These are phyloP conservation scores for Drosophila mettleri DNA, from an alignment of 2,888 invertebrate genomes.

Conservation along the genomic window DNA sequence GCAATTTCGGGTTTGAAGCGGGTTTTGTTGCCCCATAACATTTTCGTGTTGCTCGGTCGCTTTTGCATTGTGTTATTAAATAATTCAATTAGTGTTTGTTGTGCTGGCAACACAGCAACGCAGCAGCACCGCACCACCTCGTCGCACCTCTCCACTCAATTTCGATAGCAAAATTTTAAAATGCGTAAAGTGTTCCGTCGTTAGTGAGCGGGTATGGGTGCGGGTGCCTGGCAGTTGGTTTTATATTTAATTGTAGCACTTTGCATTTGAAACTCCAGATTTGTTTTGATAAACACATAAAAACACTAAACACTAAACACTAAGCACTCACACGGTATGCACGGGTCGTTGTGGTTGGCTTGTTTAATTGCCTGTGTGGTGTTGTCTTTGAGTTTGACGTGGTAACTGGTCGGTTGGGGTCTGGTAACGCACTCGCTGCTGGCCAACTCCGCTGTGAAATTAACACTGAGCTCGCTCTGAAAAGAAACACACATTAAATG, in stretches of 20 bases:
- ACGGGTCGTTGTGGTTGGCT: constrained; percentile 23
- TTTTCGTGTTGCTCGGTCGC: constrained; percentile 32
- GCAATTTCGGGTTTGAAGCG: constrained; percentile 63
- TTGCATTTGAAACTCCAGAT: constrained; percentile 23
- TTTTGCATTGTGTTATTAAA: constrained; percentile 62
- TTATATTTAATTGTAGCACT: background rate
- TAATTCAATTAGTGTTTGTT: constrained; percentile 67
- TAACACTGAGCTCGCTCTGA: constrained; percentile 83
- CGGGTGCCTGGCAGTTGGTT: background rate
- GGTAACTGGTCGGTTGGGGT: constrained; percentile 45
- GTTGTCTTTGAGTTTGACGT: constrained; percentile 50
- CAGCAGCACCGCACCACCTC: constrained; percentile 3
- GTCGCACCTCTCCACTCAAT: constrained; percentile 12
- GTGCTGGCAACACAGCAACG: constrained; percentile 54
- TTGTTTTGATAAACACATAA: constrained; percentile 11
- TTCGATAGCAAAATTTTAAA: constrained; percentile 19
- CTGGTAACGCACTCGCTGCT: constrained; percentile 52
- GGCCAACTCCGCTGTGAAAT: constrained; percentile 79
- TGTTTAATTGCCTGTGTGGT: constrained; percentile 37
- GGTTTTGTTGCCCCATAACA: constrained; percentile 59
- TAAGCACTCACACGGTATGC: constrained; percentile 38
- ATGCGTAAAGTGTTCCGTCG: constrained; percentile 24
- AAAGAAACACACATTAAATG: constrained; percentile 82
- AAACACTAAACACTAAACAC: constrained; percentile 11
- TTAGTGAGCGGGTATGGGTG: constrained; percentile 13